Conservation (phyloP, 2,113 vertebrate genomes). For the Raja brachyura region DNA sequence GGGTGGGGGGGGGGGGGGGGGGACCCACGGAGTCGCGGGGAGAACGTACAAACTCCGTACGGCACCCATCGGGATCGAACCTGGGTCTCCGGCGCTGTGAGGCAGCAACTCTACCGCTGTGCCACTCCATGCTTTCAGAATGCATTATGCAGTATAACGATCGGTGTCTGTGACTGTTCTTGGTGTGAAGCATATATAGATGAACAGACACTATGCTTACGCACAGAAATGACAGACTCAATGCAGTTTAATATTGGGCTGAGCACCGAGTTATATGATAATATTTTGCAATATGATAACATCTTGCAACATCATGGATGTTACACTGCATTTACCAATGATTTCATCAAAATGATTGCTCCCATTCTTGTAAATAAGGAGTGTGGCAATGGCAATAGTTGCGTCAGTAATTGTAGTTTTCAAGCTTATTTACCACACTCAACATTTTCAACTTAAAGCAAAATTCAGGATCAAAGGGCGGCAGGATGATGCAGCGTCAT, state of each 20-base stretch:
- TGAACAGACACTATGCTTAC: no score
- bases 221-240: neutral
- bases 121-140: no score
- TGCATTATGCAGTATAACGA: neutral
- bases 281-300: neutral
- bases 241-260: neutral
- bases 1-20: no score
- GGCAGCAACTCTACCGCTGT: no score
- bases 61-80: no score
- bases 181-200: neutral
- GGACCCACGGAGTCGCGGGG: no score
- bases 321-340: neutral
- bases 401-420: neutral
- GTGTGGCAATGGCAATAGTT: neutral
- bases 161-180: neutral
- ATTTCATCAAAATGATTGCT: neutral
- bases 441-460: neutral
- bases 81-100: no score
- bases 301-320: neutral
- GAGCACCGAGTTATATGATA: neutral
- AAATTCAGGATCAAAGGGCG: neutral
- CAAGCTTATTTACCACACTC: neutral
- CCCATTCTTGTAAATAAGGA: neutral
- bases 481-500: no score
- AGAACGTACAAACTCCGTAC: no score